phyloP scores from a whole-genome alignment of 2,113 vertebrate genomes.

The Enhydra lutris region DNA sequence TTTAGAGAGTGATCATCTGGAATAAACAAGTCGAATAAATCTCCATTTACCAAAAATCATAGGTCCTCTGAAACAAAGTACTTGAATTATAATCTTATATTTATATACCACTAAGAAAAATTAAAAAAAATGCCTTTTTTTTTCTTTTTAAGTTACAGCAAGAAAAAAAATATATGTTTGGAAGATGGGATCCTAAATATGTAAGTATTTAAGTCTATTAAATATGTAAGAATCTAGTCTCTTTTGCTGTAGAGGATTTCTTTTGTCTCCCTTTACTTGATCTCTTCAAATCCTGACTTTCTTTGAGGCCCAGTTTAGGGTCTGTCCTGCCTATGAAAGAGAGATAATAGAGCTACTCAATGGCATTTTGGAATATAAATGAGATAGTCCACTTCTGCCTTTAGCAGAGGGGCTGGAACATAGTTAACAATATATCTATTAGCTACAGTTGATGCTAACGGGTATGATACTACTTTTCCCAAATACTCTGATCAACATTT shows the following conservation, averaged over 20 bases:
- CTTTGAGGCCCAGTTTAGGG: background rate
- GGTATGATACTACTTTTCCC: background rate
- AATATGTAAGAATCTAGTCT: background rate
- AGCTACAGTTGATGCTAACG: background rate
- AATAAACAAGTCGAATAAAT: no score
- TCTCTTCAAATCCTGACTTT: background rate
- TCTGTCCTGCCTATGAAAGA: background rate
- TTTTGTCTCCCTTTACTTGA: background rate
- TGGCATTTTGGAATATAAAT: background rate
- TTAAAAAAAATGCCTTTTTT: no score
- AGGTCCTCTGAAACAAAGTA: no score
- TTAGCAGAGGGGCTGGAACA: background rate
- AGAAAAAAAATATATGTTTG: no score
- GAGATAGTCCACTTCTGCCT: background rate
- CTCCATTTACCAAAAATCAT: no score
- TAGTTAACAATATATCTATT: background rate
- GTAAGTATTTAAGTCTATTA: background rate
- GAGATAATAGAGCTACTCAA: background rate
- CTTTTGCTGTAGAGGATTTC: background rate
- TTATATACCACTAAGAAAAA: no score
- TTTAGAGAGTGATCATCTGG: no score
- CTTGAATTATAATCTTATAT: no score
- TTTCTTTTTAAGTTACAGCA: no score
- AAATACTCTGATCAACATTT: background rate
- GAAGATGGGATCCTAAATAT: no score